Evolutionary conservation across 2,888 invertebrate species (phyloP), one percentile per base, ranked within the genome.

Genomic region (Halictus ligatus): DNA sequence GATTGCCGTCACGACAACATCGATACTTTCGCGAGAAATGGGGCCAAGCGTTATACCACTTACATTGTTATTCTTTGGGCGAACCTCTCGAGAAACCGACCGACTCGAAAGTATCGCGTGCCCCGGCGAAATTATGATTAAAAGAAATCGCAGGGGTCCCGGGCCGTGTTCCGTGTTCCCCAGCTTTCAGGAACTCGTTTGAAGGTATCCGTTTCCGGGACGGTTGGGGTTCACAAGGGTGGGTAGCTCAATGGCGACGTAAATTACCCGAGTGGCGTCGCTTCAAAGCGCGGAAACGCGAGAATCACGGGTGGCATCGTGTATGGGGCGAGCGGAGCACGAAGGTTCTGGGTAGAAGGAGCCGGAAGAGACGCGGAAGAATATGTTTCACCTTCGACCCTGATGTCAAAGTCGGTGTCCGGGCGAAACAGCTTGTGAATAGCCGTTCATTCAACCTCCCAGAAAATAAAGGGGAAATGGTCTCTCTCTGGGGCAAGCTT

Each of bases 401-500:
- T 64, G 73, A 67, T 76, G 84, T 79, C 79, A 84, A 79, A 84
- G 79, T 79, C 54, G 69, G 74, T 69, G 77, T 77, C 77, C 82
- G 74, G 69, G 43, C 29, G 67, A 50, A 83, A 78, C 74, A 75
- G 78, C 84, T 75, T 46, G 46, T 84, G 88, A 89, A 89, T 89
- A 83, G 83, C 86, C 71, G 64, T 81, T 82, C 82, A 79, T 80
- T 77, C 80, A 81, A 60, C 48, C 48, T 54, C 46, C 48, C 75
- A 40, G 75, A 69, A 88, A 81, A 83, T 88, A 86, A 84, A 86
- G 50, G 29, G 48, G 54, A 35, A 58, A 58, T 5, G n/a, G 12
- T 58, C n/a, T n/a, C n/a, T n/a, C 58, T n/a, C 58, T 5, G 58
- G 5, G 58, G n/a, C n/a, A 58, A 58, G n/a, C n/a, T 58, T 12